Evolutionary conservation across 2,797 vertebrate genomes (phyloP).

Genomic region (Chrysocyon brachyurus): DNA sequence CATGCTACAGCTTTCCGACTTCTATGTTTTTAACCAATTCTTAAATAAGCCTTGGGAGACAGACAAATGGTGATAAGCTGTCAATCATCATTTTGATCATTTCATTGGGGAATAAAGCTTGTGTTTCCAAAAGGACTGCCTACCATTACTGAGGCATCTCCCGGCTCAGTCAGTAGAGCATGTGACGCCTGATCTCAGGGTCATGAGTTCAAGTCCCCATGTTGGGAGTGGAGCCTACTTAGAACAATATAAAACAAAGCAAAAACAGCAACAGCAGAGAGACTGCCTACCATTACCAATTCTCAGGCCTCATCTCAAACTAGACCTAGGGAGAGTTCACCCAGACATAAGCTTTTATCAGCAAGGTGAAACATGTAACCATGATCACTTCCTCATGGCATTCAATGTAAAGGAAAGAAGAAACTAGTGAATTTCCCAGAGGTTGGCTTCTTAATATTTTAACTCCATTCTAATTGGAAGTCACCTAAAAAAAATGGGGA

Average conservation of each 20-base stretch:
- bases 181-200: background rate
- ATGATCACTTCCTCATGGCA: background rate
- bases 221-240: background rate
- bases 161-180: background rate
- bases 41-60: background rate
- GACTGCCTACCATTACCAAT: background rate
- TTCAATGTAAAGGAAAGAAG: background rate
- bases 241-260: background rate
- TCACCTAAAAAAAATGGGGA: background rate
- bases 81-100: background rate
- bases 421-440: background rate
- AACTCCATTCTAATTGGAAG: background rate
- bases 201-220: background rate
- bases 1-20: background rate
- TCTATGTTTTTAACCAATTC: background rate
- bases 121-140: background rate
- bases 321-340: background rate
- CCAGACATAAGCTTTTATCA: background rate
- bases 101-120: background rate
- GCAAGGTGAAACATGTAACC: background rate
- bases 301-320: background rate
- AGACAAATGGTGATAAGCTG: background rate
- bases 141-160: background rate
- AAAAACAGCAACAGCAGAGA: background rate
- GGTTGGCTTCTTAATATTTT: background rate